Percentiles rank a stretch among this genome's conserved stretches.
These are phyloP conservation scores for Mythimna impura DNA, from an alignment of 2,888 invertebrate species.

Conservation along the genomic window DNA sequence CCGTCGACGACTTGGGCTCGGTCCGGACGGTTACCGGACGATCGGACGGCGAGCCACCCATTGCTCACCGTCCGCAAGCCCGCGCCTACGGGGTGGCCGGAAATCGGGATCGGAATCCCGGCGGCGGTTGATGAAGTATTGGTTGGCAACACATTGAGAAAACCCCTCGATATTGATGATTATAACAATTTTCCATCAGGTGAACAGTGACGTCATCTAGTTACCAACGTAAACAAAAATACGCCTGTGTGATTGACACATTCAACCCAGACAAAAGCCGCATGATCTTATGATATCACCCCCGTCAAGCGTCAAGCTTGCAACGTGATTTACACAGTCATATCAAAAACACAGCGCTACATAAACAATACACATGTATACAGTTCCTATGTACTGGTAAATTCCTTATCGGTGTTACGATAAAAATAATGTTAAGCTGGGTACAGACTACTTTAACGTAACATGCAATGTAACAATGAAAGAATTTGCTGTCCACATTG, in stretches of 20 bases:
- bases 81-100: no score
- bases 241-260: not conserved
- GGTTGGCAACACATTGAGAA: not conserved
- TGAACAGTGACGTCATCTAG: not conserved
- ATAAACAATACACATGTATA: constrained; percentile 42
- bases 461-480: no score
- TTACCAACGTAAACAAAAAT: not conserved
- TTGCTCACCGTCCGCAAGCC: no score
- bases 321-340: constrained; percentile 50
- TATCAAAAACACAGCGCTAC: constrained; percentile 40
- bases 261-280: constrained; percentile 6
- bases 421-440: constrained; percentile 41
- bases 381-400: constrained; percentile 22
- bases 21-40: no score
- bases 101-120: no score
- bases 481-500: no score
- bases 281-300: constrained; percentile 29
- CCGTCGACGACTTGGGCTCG: no score
- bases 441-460: no score
- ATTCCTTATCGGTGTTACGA: constrained; percentile 58
- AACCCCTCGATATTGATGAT: not conserved
- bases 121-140: no score
- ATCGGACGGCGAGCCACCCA: no score
- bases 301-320: constrained; percentile 23
- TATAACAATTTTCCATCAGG: not conserved